Conservation (phyloP, 2,113 vertebrate species). For the Trochalopteron elliotii region DNA sequence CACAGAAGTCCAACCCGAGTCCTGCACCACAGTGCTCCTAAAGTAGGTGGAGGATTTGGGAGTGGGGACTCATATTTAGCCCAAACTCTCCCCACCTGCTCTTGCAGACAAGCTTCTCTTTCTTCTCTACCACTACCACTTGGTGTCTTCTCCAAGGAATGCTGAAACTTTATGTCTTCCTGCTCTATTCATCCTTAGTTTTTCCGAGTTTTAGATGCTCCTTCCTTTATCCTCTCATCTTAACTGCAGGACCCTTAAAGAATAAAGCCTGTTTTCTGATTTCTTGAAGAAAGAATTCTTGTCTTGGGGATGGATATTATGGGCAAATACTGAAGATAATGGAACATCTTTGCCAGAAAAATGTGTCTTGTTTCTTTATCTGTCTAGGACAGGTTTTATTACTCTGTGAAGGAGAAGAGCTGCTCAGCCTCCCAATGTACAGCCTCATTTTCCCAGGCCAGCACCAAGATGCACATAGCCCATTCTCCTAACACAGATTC, state of each 20-base stretch:
- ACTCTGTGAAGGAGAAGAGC: not conserved
- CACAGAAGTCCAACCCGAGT: fast-evolving
- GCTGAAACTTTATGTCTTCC: not conserved
- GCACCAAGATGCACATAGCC: not conserved
- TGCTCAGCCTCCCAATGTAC: fast-evolving
- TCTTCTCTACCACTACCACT: not conserved
- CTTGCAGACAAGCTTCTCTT: not conserved
- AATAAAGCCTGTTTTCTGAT: not conserved
- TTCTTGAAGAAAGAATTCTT: not conserved
- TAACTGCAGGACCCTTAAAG: not conserved
- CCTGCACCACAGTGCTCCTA: not conserved
- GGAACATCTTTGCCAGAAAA: not conserved
- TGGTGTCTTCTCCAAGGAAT: not conserved
- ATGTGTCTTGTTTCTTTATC: not conserved
- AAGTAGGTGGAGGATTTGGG: not conserved
- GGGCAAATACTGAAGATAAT: not conserved
- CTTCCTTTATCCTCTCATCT: not conserved
- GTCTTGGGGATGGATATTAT: not conserved
- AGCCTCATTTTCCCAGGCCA: not conserved
- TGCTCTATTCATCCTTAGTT: not conserved
- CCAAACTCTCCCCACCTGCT: not conserved
- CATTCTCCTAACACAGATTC: not conserved
- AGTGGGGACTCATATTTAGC: not conserved
- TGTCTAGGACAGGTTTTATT: not conserved
- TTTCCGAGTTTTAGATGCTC: not conserved